phyloP scores from a whole-genome alignment of 1,140 invertebrate species.

The Potamilus streckersoni region DNA sequence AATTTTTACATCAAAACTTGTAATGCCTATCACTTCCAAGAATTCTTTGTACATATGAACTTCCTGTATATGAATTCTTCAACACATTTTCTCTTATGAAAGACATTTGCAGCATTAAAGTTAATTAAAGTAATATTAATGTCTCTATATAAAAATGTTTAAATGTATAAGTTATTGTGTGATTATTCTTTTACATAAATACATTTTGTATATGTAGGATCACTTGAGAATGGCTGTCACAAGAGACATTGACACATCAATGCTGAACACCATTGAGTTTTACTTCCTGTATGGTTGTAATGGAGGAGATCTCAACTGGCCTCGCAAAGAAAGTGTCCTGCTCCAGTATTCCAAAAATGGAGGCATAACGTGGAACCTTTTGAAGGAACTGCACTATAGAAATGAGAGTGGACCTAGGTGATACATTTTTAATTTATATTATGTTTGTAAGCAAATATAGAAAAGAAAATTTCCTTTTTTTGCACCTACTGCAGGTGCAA shows the following conservation, averaged over 20 bases:
- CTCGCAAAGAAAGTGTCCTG: conserved; percentile 64
- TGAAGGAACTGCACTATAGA: conserved; percentile 66
- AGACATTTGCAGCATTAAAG: no score
- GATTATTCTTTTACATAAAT: no score
- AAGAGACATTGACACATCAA: conserved; percentile 68
- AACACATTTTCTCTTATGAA: no score
- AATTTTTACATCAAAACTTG: no score
- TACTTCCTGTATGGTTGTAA: conserved; percentile 66
- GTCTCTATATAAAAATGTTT: no score
- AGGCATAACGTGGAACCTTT: conserved; percentile 68
- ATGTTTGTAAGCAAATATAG: not conserved
- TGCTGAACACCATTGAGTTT: conserved; percentile 66
- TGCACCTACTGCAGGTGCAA: not conserved
- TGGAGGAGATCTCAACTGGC: conserved; percentile 48
- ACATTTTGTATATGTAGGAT: conserved; percentile 27
- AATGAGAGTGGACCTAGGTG: conserved; percentile 57
- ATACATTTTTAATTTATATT: conserved; percentile 5
- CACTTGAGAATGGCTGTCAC: conserved; percentile 63
- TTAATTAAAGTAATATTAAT: no score
- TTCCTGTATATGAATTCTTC: no score
- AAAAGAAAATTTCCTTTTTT: not conserved
- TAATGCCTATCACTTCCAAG: no score
- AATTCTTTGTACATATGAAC: no score
- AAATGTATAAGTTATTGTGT: no score
- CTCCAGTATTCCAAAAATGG: conserved; percentile 70